These are phyloP conservation scores for Thymelicus acteon DNA, from an alignment of 2,888 invertebrate genomes.

Conservation along the genomic window DNA sequence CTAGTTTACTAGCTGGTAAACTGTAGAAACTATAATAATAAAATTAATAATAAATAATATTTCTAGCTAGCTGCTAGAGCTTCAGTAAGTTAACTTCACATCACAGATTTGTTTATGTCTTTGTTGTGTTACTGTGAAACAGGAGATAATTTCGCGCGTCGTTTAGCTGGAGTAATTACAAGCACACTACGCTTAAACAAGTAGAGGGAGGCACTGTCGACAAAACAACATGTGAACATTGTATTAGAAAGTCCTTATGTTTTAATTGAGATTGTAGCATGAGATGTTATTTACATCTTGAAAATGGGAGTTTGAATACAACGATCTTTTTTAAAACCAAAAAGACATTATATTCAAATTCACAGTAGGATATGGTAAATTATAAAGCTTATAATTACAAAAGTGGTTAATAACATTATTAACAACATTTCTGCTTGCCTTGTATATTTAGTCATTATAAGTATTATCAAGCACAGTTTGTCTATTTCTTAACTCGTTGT, in stretches of 20 bases:
- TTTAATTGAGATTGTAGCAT: background rate
- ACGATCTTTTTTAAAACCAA: too few relatives aligned
- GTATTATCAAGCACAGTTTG: too few relatives aligned
- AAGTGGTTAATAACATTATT: too few relatives aligned
- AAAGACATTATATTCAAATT: too few relatives aligned
- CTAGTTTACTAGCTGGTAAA: too few relatives aligned
- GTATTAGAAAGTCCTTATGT: conserved; percentile 5
- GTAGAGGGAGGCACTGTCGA: conserved; percentile 10
- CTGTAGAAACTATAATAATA: too few relatives aligned
- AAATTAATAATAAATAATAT: background rate
- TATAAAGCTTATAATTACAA: too few relatives aligned
- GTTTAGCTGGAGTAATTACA: conserved; percentile 28
- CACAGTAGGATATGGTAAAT: too few relatives aligned
- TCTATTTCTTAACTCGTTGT: background rate
- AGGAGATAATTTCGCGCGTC: conserved; percentile 30
- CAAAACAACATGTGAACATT: conserved; percentile 4
- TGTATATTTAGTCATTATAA: background rate
- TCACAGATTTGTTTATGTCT: conserved; percentile 16
- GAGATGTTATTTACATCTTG: background rate
- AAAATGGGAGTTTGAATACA: background rate
- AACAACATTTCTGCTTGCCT: too few relatives aligned
- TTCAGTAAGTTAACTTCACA: conserved; percentile 7
- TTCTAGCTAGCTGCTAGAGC: background rate
- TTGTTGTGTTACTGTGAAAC: conserved; percentile 23
- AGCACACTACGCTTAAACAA: conserved; percentile 27